Percentiles rank a stretch among this genome's conserved stretches.
These are phyloP conservation scores for Euproctis similis DNA, from an alignment of 2,888 invertebrate species.

Conservation along the genomic window DNA sequence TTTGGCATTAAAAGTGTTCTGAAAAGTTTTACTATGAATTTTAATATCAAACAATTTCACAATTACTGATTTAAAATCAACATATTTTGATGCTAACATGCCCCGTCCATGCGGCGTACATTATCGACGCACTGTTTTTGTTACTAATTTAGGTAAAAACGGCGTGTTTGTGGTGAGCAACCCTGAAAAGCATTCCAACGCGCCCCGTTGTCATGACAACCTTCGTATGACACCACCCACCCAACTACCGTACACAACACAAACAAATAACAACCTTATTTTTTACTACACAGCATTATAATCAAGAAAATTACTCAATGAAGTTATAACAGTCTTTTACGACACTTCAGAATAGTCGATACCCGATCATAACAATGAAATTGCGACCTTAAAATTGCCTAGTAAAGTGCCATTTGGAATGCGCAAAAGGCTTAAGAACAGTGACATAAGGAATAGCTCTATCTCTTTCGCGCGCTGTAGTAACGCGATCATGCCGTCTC, in stretches of 20 bases:
- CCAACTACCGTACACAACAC: slow-evolving; percentile 39
- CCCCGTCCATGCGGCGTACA: slow-evolving; percentile 34
- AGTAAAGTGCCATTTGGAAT: slow-evolving; percentile 65
- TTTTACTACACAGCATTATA: slow-evolving; percentile 40
- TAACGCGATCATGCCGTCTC: slow-evolving; percentile 57
- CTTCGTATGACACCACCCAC: slow-evolving; percentile 39
- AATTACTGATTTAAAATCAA: slow-evolving; percentile 23
- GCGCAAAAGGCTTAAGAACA: slow-evolving; percentile 68
- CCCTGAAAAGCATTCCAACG: slow-evolving; percentile 62
- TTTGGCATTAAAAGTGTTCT: no score
- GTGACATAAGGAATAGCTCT: slow-evolving; percentile 73
- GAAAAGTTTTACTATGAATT: no score
- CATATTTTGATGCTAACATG: slow-evolving; percentile 20
- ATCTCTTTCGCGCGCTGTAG: slow-evolving; percentile 73
- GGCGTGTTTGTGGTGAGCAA: slow-evolving; percentile 48
- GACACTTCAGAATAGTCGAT: slow-evolving; percentile 60
- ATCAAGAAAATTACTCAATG: slow-evolving; percentile 51
- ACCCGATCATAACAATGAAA: slow-evolving; percentile 65
- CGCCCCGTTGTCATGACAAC: slow-evolving; percentile 77
- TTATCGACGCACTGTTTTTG: slow-evolving; percentile 40
- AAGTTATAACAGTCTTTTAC: slow-evolving; percentile 71
- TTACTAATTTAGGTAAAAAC: slow-evolving; percentile 60
- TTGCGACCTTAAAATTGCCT: slow-evolving; percentile 65
- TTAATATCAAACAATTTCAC: no score
- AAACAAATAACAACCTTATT: slow-evolving; percentile 60